These are phyloP conservation scores for Acleris cristana DNA, from an alignment of 2,888 invertebrate genomes.

Conservation along the genomic window DNA sequence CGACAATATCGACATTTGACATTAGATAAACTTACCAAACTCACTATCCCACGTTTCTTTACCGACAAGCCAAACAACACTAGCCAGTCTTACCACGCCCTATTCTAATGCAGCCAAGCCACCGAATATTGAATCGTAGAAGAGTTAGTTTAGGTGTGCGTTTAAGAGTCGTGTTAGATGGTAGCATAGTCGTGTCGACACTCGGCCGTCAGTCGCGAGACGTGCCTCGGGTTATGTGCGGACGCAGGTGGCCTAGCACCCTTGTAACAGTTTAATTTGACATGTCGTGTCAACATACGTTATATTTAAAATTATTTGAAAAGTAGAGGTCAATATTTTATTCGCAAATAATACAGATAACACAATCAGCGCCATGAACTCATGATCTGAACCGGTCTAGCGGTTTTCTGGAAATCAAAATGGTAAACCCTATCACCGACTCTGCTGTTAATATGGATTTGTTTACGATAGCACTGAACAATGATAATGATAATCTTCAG, in stretches of 20 bases:
- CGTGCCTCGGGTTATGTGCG: constrained; percentile 27
- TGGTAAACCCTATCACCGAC: too few species aligned
- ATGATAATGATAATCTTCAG: too few species aligned
- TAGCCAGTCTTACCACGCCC: neutral
- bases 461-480: too few species aligned
- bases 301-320: constrained; percentile 4
- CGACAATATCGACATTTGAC: constrained; percentile 26
- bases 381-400: too few species aligned
- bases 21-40: constrained; percentile 23
- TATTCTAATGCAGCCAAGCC: neutral
- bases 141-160: neutral
- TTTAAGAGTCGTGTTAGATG: neutral
- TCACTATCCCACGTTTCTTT: constrained; percentile 20
- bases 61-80: constrained; percentile 18
- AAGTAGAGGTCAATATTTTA: too few species aligned
- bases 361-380: too few species aligned
- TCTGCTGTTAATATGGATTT: too few species aligned
- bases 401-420: too few species aligned
- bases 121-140: neutral
- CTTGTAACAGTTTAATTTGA: constrained; percentile 34
- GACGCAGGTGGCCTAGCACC: constrained; percentile 32
- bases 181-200: constrained; percentile 49
- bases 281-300: constrained; percentile 19
- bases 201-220: constrained; percentile 45
- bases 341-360: too few species aligned